These are phyloP conservation scores for Sebastes minor DNA, from an alignment of 2,797 vertebrate species.

Conservation along the genomic window DNA sequence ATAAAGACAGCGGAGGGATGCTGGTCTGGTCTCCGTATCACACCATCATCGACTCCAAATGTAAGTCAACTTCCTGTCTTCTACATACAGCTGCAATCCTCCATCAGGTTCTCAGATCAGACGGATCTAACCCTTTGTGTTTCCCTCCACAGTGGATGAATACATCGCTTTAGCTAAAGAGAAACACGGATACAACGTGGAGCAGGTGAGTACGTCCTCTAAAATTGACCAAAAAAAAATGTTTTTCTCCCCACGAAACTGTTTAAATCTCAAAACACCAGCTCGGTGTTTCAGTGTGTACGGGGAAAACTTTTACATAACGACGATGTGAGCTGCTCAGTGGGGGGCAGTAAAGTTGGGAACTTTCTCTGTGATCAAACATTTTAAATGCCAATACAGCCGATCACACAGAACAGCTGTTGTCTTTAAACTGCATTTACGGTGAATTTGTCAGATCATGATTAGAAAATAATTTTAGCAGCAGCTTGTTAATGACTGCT, in stretches of 20 bases:
- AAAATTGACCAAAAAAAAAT: neutral
- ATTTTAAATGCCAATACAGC: neutral
- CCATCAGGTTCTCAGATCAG: neutral
- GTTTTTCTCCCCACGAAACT: neutral
- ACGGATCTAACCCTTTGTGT: neutral
- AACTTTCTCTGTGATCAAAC: neutral
- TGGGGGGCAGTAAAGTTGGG: neutral
- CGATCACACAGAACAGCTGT: neutral
- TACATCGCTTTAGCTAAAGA: conserved; percentile 98
- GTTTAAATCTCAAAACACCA: neutral
- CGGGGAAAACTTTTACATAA: neutral
- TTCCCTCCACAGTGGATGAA: conserved; percentile 90
- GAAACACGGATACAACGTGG: conserved; percentile 98
- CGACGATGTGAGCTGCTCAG: neutral
- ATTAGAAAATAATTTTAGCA: no score
- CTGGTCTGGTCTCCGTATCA: conserved; percentile 97
- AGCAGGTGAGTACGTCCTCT: conserved; percentile 86
- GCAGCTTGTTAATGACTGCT: no score
- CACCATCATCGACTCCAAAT: conserved; percentile 89
- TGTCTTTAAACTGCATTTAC: neutral
- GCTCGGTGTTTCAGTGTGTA: neutral
- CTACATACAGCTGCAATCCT: neutral
- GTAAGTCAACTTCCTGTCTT: conserved; percentile 81
- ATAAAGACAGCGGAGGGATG: conserved; percentile 97
- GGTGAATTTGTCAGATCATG: no score